Base-by-base conservation (phyloP, 2,797 vertebrate genomes). In the Sebastes hubbsi region DNA sequence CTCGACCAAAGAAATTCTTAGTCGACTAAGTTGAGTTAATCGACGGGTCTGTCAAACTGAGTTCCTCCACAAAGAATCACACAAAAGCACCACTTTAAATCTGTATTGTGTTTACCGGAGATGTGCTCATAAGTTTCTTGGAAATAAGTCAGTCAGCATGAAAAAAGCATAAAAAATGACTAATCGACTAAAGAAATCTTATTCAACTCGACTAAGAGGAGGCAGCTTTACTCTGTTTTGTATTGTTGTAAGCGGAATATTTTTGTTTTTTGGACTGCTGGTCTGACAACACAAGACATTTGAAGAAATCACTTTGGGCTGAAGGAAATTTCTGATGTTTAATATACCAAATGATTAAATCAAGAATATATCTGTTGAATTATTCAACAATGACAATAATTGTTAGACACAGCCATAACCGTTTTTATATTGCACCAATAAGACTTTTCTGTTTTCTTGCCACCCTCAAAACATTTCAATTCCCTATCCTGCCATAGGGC, bases 151-250 rank as follows among this genome's bases (percentile, higher is more conserved):
- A 18, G 18, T 46, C 42, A 46, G 42, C 0, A 46, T 18, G 42
- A 36, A 46, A 46, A 46, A 42, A 18, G 0, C 16, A 20, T 20
- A 20, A 49, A 49, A 20, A 20, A 46, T 46, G 6, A 46, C 42
- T 18, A 49, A 20, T 49, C 1, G 6, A 46, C 42, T 16, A 7
- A 42, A 42, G 38, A 42, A 42, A 42, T 42, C 38, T 16, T 42
- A 42, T 0, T 42, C 42, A 18, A 46, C 42, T 49, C 42, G 16
- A 8, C 0, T 18, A 49, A 49, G 42, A 49, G 0, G 0, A 20
- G 42, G 16, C 16, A 49, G 42, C 42, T 20, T 7, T 49, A 49
- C 42, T 42, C 38, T 20, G 42, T 20, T 49, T 49, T 49, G 0
- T 49, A 18, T 3, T 8, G 6, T 29, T 58, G 14, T 27, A 9